These are phyloP conservation scores for Callipepla californica DNA, from an alignment of 2,113 vertebrate genomes.

Conservation along the genomic window DNA sequence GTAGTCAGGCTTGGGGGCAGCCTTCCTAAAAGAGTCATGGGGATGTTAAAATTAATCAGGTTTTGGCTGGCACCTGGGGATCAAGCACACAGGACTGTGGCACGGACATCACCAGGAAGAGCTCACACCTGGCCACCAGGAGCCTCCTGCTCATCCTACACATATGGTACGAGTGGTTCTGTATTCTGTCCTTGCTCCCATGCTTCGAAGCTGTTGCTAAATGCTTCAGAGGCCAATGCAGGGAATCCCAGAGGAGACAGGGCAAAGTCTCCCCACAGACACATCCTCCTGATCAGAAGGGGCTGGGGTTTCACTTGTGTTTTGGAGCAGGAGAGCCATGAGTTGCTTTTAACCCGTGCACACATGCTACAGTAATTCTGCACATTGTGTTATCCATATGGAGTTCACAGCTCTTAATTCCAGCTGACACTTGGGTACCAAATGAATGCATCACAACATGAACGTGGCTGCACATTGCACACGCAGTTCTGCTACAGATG, in stretches of 20 bases:
- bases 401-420: not conserved
- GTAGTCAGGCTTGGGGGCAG: not conserved
- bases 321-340: not conserved
- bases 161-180: not conserved
- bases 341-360: not conserved
- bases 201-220: not conserved
- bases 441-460: not conserved
- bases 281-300: too few species aligned
- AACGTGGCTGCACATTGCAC: not conserved
- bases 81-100: not conserved
- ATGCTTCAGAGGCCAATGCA: not conserved
- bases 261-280: not conserved
- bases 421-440: not conserved
- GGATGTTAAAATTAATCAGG: not conserved
- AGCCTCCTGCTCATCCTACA: not conserved
- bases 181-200: not conserved
- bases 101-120: not conserved
- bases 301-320: not conserved
- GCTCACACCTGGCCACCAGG: fast-evolving
- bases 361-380: not conserved
- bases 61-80: not conserved
- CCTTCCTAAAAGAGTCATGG: not conserved
- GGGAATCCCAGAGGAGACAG: not conserved
- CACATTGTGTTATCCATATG: not conserved
- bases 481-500: not conserved